phyloP scores from a whole-genome alignment of 1,140 invertebrate species.

The Steinernema khuongi region DNA sequence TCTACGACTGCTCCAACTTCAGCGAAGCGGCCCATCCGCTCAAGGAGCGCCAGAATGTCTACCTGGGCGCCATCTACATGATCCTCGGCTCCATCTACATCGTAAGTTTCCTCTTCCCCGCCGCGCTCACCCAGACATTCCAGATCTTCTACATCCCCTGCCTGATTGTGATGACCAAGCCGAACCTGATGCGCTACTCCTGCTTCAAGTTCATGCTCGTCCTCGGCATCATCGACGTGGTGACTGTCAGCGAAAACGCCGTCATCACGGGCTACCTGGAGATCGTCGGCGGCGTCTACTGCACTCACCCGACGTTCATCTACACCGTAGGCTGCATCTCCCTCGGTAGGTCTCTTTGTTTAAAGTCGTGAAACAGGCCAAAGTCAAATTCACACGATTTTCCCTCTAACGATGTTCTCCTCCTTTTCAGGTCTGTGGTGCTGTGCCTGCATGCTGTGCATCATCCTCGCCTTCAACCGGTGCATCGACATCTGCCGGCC shows the following conservation, averaged over 20 bases:
- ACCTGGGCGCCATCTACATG: too few species aligned
- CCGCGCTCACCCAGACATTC: too few species aligned
- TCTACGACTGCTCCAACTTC: too few species aligned
- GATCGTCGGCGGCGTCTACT: not conserved
- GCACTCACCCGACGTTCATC: not conserved
- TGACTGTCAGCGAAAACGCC: not conserved
- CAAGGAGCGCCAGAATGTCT: too few species aligned
- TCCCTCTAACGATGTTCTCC: too few species aligned
- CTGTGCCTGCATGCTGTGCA: conserved; percentile 11
- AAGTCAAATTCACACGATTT: too few species aligned
- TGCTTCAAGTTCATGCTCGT: not conserved
- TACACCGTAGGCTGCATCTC: not conserved
- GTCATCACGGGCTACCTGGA: not conserved
- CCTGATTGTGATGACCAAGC: not conserved
- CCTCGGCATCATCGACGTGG: not conserved
- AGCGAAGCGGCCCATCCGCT: too few species aligned
- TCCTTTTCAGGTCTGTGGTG: conserved; percentile 17
- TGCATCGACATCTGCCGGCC: conserved; percentile 11
- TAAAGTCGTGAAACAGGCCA: too few species aligned
- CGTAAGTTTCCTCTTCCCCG: too few species aligned
- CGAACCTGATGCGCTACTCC: not conserved
- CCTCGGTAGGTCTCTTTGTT: not conserved
- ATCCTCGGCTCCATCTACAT: too few species aligned
- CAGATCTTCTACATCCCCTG: not conserved
- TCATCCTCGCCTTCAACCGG: conserved; percentile 16